Conservation (phyloP, 2,797 vertebrate species). For the Chaetophractus vellerosus region DNA sequence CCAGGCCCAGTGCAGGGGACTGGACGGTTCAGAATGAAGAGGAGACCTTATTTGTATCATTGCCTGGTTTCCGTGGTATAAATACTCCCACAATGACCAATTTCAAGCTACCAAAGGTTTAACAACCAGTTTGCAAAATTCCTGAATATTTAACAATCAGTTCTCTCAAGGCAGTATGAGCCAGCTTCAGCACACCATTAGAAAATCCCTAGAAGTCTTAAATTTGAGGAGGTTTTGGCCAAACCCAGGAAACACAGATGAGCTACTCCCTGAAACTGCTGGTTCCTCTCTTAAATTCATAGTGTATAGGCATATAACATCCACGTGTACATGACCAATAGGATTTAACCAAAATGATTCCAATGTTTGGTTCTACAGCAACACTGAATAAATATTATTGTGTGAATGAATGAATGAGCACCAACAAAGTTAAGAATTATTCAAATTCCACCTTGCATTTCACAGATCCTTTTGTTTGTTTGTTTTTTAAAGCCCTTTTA, state of each 20-base stretch:
- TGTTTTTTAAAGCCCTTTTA: not conserved
- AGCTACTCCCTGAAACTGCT: not conserved
- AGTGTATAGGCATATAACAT: fast-evolving
- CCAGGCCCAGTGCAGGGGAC: too few species aligned
- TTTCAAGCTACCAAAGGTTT: too few species aligned
- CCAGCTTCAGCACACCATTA: not conserved
- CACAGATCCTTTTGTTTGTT: not conserved
- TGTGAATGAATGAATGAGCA: too few species aligned
- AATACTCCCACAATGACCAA: too few species aligned
- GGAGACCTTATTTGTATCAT: not conserved
- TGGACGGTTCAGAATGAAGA: fast-evolving
- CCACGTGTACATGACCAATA: fast-evolving
- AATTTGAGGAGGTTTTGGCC: not conserved
- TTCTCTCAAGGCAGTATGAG: not conserved
- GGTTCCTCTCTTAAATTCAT: too few species aligned
- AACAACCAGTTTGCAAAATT: too few species aligned
- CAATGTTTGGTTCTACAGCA: fast-evolving
- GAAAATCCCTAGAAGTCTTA: fast-evolving
- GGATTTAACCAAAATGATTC: too few species aligned
- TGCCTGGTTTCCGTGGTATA: fast-evolving
- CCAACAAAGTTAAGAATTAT: fast-evolving
- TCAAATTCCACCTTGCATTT: not conserved
- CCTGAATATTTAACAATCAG: not conserved
- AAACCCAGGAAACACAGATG: not conserved
- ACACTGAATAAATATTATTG: not conserved